Percentiles rank a stretch among this genome's conserved stretches.
phyloP scores from a whole-genome alignment of 2,113 vertebrate species.

The Eublepharis macularius region DNA sequence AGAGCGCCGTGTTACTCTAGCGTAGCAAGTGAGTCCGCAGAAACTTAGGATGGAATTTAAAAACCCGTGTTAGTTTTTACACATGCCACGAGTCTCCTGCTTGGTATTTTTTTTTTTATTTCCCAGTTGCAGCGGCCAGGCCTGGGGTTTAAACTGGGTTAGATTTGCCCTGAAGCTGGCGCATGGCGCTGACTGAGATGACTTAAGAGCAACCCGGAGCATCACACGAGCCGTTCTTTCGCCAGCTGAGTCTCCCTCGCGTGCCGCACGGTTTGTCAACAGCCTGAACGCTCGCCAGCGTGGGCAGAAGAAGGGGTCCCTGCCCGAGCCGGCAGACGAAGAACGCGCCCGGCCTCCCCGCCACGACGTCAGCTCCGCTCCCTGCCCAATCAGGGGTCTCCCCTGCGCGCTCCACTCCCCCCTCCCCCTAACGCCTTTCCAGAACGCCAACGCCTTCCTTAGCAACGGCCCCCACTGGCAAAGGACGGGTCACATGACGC shows the following conservation, averaged over 20 bases:
- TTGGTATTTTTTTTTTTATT: too few relatives aligned
- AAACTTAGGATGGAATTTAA: too few relatives aligned
- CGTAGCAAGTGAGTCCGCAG: neutral
- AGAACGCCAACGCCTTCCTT: neutral
- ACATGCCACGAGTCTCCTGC: too few relatives aligned
- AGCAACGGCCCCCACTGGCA: accelerated
- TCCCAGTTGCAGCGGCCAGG: too few relatives aligned
- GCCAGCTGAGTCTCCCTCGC: too few relatives aligned
- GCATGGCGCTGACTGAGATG: neutral
- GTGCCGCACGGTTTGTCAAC: neutral
- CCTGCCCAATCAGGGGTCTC: neutral
- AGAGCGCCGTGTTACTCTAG: too few relatives aligned
- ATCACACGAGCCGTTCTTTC: neutral
- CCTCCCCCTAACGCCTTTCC: accelerated
- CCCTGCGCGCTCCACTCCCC: neutral
- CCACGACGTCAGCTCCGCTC: too few relatives aligned
- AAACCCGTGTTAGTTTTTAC: too few relatives aligned
- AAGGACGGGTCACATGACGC: accelerated
- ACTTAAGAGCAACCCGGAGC: neutral
- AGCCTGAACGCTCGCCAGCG: neutral
- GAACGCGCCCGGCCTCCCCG: neutral
- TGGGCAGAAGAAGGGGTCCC: neutral
- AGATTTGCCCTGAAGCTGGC: neutral
- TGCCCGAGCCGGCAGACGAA: too few relatives aligned
- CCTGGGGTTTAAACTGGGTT: too few relatives aligned